Evolutionary conservation across 2,113 vertebrate genomes (phyloP).

Genomic region (Procavia capensis): DNA sequence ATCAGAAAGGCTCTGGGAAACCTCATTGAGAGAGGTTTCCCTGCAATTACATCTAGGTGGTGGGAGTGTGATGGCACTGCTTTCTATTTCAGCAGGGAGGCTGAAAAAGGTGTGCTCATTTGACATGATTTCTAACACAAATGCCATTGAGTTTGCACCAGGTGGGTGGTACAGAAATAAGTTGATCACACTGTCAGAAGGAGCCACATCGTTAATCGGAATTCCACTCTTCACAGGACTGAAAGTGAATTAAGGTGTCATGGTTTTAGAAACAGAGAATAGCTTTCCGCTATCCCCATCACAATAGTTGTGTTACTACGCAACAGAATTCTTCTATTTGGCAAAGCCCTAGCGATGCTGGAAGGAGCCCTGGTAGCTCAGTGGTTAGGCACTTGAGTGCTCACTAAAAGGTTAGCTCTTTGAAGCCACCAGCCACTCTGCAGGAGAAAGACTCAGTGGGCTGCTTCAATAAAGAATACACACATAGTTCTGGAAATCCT

Average conservation of each 20-base stretch:
- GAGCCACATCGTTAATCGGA: constrained; percentile 64
- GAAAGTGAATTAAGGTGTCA: constrained; percentile 56
- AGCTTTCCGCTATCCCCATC: constrained; percentile 41
- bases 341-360: constrained; percentile 73
- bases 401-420: background rate
- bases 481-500: background rate
- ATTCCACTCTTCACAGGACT: constrained; percentile 52
- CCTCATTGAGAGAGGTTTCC: background rate
- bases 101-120: constrained; percentile 23
- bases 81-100: background rate
- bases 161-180: constrained; percentile 60
- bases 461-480: background rate
- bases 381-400: background rate
- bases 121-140: constrained; percentile 34
- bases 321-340: constrained; percentile 84
- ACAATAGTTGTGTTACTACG: constrained; percentile 84
- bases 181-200: background rate
- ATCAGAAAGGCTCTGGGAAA: background rate
- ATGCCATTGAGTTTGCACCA: constrained; percentile 35
- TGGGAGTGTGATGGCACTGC: background rate
- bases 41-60: background rate
- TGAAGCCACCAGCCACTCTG: background rate
- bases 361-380: background rate
- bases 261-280: constrained; percentile 53
- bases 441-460: background rate